Conservation (phyloP, 1,140 invertebrate species). For the Holotrichia oblita region DNA sequence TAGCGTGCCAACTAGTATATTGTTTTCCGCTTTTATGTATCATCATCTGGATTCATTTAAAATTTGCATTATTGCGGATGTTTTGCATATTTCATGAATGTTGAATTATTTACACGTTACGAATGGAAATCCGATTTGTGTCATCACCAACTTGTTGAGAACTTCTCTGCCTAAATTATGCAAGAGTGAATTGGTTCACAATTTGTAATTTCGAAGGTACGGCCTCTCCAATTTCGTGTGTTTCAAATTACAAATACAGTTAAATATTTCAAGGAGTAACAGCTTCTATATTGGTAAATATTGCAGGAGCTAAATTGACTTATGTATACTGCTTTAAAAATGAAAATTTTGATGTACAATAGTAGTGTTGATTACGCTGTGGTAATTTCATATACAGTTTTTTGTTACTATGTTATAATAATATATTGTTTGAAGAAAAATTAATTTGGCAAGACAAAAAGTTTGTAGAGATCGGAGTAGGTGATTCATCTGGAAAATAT, state of each 20-base stretch:
- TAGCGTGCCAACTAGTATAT: not conserved
- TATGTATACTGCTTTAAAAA: not conserved
- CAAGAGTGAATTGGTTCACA: not conserved
- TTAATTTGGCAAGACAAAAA: too few species aligned
- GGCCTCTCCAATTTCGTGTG: not conserved
- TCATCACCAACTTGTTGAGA: slow-evolving; percentile 19
- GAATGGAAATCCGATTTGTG: slow-evolving; percentile 4
- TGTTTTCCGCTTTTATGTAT: not conserved
- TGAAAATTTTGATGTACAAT: too few species aligned
- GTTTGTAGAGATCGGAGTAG: too few species aligned
- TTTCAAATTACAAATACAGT: not conserved
- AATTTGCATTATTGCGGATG: slow-evolving; percentile 17
- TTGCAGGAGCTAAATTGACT: not conserved
- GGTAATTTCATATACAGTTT: too few species aligned
- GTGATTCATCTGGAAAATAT: too few species aligned
- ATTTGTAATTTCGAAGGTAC: slow-evolving; percentile 12
- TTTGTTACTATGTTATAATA: too few species aligned
- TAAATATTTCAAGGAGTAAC: not conserved
- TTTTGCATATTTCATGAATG: slow-evolving; percentile 9
- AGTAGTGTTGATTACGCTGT: too few species aligned
- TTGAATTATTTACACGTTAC: slow-evolving; percentile 17
- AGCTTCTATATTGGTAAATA: not conserved
- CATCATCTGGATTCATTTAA: not conserved
- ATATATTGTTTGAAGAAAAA: too few species aligned
- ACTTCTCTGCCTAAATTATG: not conserved